phyloP scores from a whole-genome alignment of 2,888 invertebrate species.

The Metacarcinus magister region DNA sequence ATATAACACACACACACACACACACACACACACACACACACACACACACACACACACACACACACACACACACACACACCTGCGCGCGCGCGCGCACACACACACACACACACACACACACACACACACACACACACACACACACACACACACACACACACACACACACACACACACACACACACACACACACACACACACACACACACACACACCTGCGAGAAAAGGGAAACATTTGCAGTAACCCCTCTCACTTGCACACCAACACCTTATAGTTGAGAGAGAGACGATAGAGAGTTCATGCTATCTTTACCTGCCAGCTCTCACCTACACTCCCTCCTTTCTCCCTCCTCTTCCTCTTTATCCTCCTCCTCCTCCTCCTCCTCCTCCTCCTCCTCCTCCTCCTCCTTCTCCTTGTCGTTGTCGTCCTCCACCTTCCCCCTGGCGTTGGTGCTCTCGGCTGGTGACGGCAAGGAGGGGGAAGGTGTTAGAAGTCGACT shows the following conservation, averaged over 20 bases:
- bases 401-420: conserved; percentile 17
- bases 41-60: background rate
- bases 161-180: conserved; percentile 26
- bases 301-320: background rate
- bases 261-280: background rate
- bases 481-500: conserved; percentile 22
- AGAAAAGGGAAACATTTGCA: conserved; percentile 7
- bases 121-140: background rate
- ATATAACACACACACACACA: background rate
- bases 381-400: background rate
- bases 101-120: too few relatives aligned
- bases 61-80: background rate
- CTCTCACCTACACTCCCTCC: background rate
- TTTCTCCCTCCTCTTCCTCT: background rate
- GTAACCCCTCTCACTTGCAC: background rate
- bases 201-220: conserved; percentile 13
- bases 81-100: too few relatives aligned
- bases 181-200: conserved; percentile 26
- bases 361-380: background rate
- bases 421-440: background rate
- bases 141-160: background rate
- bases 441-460: conserved; percentile 3
- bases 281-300: background rate
- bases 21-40: conserved; percentile 7
- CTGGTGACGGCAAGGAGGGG: conserved; percentile 29